Percentiles rank a stretch among this genome's conserved stretches.
Conservation (phyloP, 2,113 vertebrate species). For the Proterorhinus semilunaris region DNA sequence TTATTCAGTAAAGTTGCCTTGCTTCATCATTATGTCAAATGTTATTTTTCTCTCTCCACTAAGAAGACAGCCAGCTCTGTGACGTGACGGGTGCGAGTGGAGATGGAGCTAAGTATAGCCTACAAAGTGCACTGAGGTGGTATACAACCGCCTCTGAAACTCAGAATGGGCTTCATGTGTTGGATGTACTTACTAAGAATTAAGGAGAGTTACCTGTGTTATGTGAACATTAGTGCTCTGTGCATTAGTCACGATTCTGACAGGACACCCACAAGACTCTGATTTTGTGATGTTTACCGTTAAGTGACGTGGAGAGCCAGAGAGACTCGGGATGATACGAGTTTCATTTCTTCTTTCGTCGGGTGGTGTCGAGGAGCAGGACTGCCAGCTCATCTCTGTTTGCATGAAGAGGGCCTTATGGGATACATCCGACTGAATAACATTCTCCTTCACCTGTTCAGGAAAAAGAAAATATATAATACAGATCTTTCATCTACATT, state of each 20-base stretch:
- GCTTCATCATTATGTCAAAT: slow-evolving; percentile 42
- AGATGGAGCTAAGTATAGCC: slow-evolving; percentile 34
- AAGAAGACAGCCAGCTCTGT: slow-evolving; percentile 33
- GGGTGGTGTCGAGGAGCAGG: slow-evolving; percentile 32
- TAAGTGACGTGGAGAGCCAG: slow-evolving; percentile 34
- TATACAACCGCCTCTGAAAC: slow-evolving; percentile 17
- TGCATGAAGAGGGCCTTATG: slow-evolving; percentile 17
- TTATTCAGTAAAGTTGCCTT: slow-evolving; percentile 13
- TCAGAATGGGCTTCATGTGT: slow-evolving; percentile 6
- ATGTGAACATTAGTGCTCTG: slow-evolving; percentile 1
- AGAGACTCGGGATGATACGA: slow-evolving; percentile 20
- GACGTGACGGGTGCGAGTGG: slow-evolving; percentile 23
- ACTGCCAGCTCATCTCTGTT: slow-evolving; percentile 20
- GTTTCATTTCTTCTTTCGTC: slow-evolving; percentile 33
- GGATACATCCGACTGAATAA: slow-evolving; percentile 10
- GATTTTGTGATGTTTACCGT: slow-evolving; percentile 34
- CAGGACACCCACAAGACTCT: slow-evolving; percentile 41
- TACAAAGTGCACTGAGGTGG: slow-evolving; percentile 8
- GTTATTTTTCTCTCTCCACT: slow-evolving; percentile 37
- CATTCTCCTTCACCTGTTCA: slow-evolving; percentile 12
- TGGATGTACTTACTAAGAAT: slow-evolving; percentile 1
- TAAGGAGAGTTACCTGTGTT: not conserved
- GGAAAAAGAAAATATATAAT: slow-evolving; percentile 15
- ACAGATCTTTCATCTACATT: not conserved
- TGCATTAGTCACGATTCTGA: slow-evolving; percentile 42